Evolutionary conservation across 2,113 vertebrate species (phyloP).

Genomic region (Echinops telfairi): DNA sequence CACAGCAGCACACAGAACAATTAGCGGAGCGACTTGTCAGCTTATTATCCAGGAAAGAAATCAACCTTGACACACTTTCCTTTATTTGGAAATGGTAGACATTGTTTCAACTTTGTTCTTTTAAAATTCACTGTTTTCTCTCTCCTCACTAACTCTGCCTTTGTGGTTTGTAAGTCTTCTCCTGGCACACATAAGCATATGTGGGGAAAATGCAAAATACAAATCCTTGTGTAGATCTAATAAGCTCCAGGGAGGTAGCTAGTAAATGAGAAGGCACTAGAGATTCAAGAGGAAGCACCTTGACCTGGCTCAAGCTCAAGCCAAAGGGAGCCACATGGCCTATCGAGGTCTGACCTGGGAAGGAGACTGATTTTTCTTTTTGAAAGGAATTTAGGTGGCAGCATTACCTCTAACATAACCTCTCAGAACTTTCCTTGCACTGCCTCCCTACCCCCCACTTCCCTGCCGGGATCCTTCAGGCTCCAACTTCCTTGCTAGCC

Average conservation of each 20-base stretch:
- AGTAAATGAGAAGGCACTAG: neutral
- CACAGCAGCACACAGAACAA: too few species aligned
- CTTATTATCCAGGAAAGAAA: too few species aligned
- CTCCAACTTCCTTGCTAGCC: neutral
- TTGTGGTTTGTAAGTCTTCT: neutral
- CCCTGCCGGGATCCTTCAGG: neutral
- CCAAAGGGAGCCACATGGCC: neutral
- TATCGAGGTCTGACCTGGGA: neutral
- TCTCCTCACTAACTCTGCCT: neutral
- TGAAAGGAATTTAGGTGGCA: neutral
- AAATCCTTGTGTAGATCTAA: neutral
- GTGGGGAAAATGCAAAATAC: neutral
- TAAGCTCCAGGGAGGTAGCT: neutral
- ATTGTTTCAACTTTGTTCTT: neutral
- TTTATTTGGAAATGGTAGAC: too few species aligned
- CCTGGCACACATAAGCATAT: neutral
- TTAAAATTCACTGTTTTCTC: neutral
- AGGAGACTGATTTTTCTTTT: neutral
- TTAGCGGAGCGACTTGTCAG: too few species aligned
- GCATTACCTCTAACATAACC: neutral
- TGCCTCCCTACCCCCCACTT: accelerated
- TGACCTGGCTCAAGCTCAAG: neutral
- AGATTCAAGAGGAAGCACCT: neutral
- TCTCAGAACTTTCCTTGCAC: neutral
- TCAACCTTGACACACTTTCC: too few species aligned